Percentiles rank a stretch among this genome's conserved stretches.
These are phyloP conservation scores for Cheirogaleus major DNA, from an alignment of 2,797 vertebrate species.

Conservation along the genomic window DNA sequence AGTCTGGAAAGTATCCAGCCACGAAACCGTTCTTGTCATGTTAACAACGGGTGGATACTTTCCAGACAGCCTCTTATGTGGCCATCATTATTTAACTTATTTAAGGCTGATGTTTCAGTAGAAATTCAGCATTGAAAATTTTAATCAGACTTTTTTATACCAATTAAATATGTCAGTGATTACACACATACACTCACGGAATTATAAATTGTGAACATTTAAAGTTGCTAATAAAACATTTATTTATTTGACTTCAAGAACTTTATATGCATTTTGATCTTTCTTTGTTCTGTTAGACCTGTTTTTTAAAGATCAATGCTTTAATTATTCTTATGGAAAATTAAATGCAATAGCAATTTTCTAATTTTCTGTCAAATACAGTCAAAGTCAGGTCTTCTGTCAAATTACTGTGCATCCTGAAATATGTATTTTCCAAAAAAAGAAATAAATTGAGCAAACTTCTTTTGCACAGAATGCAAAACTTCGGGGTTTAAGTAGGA, in stretches of 20 bases:
- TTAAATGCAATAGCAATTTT: not conserved
- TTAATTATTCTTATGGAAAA: not conserved
- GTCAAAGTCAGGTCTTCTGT: not conserved
- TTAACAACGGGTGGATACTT: no score
- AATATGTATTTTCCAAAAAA: not conserved
- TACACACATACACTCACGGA: not conserved
- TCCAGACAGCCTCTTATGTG: not conserved
- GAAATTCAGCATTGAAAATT: not conserved
- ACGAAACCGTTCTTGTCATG: no score
- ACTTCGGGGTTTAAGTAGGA: constrained; percentile 30
- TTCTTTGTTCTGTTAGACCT: not conserved
- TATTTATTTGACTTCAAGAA: not conserved
- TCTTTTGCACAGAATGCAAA: constrained; percentile 11
- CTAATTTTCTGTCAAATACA: not conserved
- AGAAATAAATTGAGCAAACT: not conserved
- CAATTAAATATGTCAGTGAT: not conserved
- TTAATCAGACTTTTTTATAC: not conserved
- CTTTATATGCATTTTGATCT: not conserved
- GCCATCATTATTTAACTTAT: not conserved
- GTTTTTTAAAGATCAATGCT: not conserved
- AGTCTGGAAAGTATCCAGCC: no score
- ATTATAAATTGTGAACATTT: not conserved
- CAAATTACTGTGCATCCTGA: not conserved
- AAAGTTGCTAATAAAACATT: not conserved
- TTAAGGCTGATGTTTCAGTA: not conserved